phyloP scores from a whole-genome alignment of 2,113 vertebrate genomes.

The Toxotes jaculatrix region DNA sequence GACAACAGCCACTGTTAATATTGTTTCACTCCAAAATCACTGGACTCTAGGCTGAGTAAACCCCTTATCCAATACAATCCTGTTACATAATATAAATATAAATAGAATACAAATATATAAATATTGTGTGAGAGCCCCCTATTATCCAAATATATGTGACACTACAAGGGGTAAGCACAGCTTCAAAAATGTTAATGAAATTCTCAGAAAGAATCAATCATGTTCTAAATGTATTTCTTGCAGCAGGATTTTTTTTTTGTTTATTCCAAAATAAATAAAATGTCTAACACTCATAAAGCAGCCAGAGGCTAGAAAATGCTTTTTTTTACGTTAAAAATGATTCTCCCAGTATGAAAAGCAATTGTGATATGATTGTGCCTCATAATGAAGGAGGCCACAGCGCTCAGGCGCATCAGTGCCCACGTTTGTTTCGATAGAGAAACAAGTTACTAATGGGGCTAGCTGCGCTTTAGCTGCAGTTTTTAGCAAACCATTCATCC shows the following conservation, averaged over 20 bases:
- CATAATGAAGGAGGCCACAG: too few species aligned
- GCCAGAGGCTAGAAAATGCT: neutral
- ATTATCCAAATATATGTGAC: neutral
- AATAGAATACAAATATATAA: too few species aligned
- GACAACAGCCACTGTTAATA: conserved; percentile 5
- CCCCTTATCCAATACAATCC: neutral
- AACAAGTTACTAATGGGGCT: neutral
- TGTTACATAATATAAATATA: too few species aligned
- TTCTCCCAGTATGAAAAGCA: too few species aligned
- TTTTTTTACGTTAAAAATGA: too few species aligned
- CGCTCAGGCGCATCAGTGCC: neutral
- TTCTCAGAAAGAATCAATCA: too few species aligned
- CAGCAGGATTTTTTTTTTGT: too few species aligned
- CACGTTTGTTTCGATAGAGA: too few species aligned
- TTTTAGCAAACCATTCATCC: neutral
- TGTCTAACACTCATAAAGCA: neutral
- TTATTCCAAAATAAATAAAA: neutral
- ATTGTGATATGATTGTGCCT: too few species aligned
- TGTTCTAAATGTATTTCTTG: too few species aligned
- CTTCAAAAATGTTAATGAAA: too few species aligned
- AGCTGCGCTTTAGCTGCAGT: neutral
- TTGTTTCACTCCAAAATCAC: neutral
- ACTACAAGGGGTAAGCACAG: neutral
- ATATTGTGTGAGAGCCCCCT: neutral
- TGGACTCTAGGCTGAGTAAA: neutral